Evolutionary conservation across 2,113 vertebrate genomes (phyloP), one percentile per base, ranked within the genome.

Genomic region (Amblyopsis rosae): DNA sequence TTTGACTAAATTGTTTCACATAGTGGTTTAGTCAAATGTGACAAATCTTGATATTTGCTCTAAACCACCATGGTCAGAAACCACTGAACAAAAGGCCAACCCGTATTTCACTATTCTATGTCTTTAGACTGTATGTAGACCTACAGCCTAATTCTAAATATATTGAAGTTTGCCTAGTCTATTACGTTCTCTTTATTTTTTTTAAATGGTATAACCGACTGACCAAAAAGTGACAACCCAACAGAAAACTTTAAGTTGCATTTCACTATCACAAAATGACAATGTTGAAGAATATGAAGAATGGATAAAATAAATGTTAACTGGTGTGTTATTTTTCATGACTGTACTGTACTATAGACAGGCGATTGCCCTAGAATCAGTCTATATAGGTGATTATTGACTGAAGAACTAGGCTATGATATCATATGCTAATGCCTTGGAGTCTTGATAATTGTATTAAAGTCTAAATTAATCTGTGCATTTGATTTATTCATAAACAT

Each of bases 321-420:
- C 63, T 75, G 41, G 62, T 66, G 56, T 72, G 16, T 50, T 58
- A 58, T 12, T 32, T 4, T 13, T 15, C 49, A 59, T 51, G 59
- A 47, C 65, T 76, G n/a, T 55, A 35, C 4, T 50, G 68, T 70
- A 56, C 54, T 54, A 16, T 26, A 26, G 26, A 3, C 26, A 26
- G 26, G 26, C 26, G 0, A 79, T 71, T 83, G 82, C 82, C 77
- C 71, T 72, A 62, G 69, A 50, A 80, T 84, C 47, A 26, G 26
- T 26, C 26, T 26, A 19, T 17, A 6, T 75, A 47, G 61, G 45
- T 15, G 9, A 32, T 65, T 62, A 72, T 32, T 68, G 35, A 65
- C 56, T 41, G 17, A 11, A 41, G 1, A 54, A 15, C 11, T 12
- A 58, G 12, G 67, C 8, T 26, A 26, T 26, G 26, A 13, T 59